Conservation (phyloP, 1,140 invertebrate species). For the Eumeta japonica region DNA sequence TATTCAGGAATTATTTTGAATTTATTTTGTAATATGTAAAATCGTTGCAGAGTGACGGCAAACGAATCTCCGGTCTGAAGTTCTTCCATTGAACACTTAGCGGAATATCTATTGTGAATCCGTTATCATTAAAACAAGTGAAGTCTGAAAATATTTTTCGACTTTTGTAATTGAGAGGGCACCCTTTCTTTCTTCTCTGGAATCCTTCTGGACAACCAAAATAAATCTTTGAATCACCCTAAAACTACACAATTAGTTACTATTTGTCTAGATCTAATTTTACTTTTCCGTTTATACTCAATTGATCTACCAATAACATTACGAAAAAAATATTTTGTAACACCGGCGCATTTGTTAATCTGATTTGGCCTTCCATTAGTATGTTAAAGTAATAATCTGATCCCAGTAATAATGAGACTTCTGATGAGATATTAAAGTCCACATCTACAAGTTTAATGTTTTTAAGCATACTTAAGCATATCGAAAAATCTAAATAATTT, state of each 20-base stretch:
- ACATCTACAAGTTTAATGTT: not conserved
- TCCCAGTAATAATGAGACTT: not conserved
- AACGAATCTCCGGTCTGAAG: constrained; percentile 10
- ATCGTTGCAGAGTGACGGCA: constrained; percentile 5
- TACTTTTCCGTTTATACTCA: not conserved
- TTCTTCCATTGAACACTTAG: not conserved
- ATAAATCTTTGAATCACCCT: not conserved
- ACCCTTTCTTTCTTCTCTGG: not conserved
- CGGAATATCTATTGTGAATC: constrained; percentile 8
- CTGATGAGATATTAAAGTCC: constrained; percentile 1
- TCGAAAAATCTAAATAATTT: no score
- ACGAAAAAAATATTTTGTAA: constrained; percentile 6
- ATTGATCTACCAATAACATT: constrained; percentile 11
- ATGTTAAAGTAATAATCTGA: not conserved
- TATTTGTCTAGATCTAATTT: constrained; percentile 2
- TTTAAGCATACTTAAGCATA: not conserved
- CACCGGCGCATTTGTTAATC: not conserved
- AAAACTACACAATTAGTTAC: constrained; percentile 6
- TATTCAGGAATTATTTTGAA: constrained; percentile 7
- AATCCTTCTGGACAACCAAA: constrained; percentile 7
- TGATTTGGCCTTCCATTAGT: not conserved
- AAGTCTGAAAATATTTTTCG: no score
- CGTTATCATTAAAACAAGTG: constrained; percentile 6
- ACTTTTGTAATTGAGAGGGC: constrained; percentile 5
- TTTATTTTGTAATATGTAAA: constrained; percentile 14